phyloP scores from a whole-genome alignment of 2,113 vertebrate genomes.

The Tinamus guttatus region DNA sequence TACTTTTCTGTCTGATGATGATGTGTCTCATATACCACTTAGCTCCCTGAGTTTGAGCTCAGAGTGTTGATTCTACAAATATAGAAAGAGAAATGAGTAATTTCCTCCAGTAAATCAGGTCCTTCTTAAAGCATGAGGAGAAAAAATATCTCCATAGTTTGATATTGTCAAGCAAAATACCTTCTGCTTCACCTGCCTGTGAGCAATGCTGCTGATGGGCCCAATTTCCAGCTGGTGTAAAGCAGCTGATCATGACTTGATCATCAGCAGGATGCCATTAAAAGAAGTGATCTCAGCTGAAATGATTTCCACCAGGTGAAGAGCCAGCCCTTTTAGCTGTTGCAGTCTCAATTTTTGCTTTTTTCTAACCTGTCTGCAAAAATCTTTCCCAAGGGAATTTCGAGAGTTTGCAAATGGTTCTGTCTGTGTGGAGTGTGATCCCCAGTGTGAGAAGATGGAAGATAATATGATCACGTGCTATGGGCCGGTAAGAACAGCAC shows the following conservation, averaged over 20 bases:
- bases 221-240: not conserved
- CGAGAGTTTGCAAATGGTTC: conserved; percentile 94
- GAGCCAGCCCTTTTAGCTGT: not conserved
- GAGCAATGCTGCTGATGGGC: conserved; percentile 14
- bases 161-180: not conserved
- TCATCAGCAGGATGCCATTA: not conserved
- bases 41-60: conserved; percentile 6
- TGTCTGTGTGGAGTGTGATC: conserved; percentile 91
- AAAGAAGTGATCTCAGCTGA: not conserved
- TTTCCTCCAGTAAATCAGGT: conserved; percentile 1
- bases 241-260: not conserved
- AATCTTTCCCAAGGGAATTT: conserved; percentile 83
- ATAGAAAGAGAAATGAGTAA: not conserved
- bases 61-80: not conserved
- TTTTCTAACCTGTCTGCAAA: not conserved
- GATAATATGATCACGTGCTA: conserved; percentile 88
- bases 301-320: not conserved
- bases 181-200: not conserved
- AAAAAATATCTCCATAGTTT: not conserved
- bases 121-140: not conserved
- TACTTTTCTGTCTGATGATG: not conserved
- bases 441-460: conserved; percentile 93
- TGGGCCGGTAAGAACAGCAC: conserved; percentile 85
- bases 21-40: not conserved
- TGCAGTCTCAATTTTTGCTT: not conserved